Evolutionary conservation across 2,888 invertebrate species (phyloP).

Genomic region (Drosophila kokeensis): DNA sequence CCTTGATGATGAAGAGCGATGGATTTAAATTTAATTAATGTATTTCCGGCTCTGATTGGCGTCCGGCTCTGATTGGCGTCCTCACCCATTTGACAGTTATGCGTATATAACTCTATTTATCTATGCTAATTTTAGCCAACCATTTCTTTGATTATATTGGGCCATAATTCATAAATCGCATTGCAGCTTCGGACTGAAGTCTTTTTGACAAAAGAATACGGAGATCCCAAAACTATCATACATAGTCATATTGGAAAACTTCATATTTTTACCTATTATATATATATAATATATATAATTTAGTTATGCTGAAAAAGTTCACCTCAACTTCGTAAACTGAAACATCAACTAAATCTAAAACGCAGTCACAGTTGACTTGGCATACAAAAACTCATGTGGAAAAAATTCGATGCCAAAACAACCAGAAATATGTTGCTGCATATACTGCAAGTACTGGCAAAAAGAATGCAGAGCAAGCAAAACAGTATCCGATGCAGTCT

Average conservation of each 20-base stretch:
- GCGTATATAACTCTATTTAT: constrained; percentile 36
- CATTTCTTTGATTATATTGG: constrained; percentile 48
- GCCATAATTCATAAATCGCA: constrained; percentile 14
- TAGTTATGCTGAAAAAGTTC: background rate
- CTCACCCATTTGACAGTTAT: constrained; percentile 36
- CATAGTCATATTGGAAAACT: background rate
- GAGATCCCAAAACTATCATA: background rate
- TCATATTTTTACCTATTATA: rapidly evolving
- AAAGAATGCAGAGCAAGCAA: constrained; percentile 22
- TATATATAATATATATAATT: no score
- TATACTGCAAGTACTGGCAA: constrained; percentile 54
- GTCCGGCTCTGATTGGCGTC: constrained; percentile 36
- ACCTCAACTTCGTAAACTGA: background rate
- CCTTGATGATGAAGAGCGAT: constrained; percentile 41
- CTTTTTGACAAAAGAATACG: background rate
- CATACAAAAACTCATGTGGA: background rate
- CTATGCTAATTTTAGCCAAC: constrained; percentile 31
- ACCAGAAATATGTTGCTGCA: constrained; percentile 22
- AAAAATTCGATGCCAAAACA: background rate
- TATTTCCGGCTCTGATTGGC: constrained; percentile 50
- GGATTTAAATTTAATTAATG: constrained; percentile 70
- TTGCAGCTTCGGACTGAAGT: background rate
- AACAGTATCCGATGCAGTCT: constrained; percentile 31
- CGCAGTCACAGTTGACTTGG: constrained; percentile 2
- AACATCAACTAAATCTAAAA: constrained; percentile 12